Evolutionary conservation across 2,797 vertebrate species (phyloP), one percentile per base, ranked within the genome.

Genomic region (Chloroceryle amazona): DNA sequence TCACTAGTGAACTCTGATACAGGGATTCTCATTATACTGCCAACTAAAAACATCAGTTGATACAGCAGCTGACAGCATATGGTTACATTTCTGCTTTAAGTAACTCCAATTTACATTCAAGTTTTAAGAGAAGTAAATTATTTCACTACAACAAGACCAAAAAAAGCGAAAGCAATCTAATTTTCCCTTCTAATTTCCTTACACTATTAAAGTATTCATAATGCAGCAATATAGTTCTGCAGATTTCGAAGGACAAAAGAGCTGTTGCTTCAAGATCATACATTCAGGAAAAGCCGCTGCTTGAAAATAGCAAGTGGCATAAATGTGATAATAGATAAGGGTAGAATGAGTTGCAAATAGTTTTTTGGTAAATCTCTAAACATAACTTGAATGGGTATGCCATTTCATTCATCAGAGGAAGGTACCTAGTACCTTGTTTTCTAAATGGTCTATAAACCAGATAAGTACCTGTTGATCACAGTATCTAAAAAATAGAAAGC

Each of bases 161-260:
- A 51, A 52, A 19, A 75, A 60, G 68, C 76, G 87, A 79, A 70
- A 37, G 52, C 35, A 76, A 81, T 58, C 13, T 54, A 80, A 75
- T 91, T 85, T 94, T 83, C 25, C 4, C 28, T 92, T 65, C 62
- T 72, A 89, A 86, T 93, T 89, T 95, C 88, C 73, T 86, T 58
- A 86, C 29, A 72, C 28, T 62, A 86, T 78, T 90, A 46, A 90
- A 86, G 6, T 62, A 92, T 86, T 92, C 74, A 75, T 83, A 92
- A 95, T 33, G 37, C 18, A 93, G n/a, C 6, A 79, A 26, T 52
- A 92, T 3, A 31, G n/a, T 49, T 84, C 39, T 93, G 25, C 51
- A 89, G 33, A 90, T 92, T 86, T 74, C 89, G 29, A 72, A 90
- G 28, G 14, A 68, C 39, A 51, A 91, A 90, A 81, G 31, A 86